Base-by-base conservation (phyloP, 2,888 invertebrate genomes). In the Diaprepes abbreviatus region DNA sequence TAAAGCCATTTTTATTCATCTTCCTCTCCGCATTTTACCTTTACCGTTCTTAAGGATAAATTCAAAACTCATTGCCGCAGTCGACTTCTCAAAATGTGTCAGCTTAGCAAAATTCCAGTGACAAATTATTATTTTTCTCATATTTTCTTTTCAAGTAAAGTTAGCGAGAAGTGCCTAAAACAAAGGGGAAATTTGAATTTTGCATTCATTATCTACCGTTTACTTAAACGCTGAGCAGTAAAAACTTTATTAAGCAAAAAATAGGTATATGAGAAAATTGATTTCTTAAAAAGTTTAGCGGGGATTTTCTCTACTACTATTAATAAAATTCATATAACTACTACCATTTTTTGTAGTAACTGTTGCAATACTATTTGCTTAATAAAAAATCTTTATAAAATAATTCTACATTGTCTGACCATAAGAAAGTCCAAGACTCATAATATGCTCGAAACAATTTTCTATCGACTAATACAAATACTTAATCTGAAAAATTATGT, bases 61-160 rank as follows among this genome's bases (percentile, higher is more conserved):
- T n/a, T n/a, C 16, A 40, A 40, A 40, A 16, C 17, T 16, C 5
- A 40, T 40, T 17, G 16, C 9, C 6, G 2, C 16, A 40, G n/a
- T 36, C 36, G n/a, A 6, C n/a, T 40, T 17, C 12, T 40, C 3
- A 17, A 40, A 17, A 17, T 40, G 9, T 16, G 17, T 40, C 16
- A 17, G 9, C 7, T 17, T 40, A 40, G n/a, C 7, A 40, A 40
- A 40, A 17, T 40, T 16, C 16, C 16, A 17, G 40, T 40, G 40
- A 40, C 40, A 40, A 40, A 40, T 40, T 40, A 40, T 40, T 40
- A 40, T 40, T 40, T 40, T 40, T 17, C 40, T 40, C 40, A 40
- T 40, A 40, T 40, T 7, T 40, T 40, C 4, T 7, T n/a, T n/a
- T 5, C 9, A 7, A 16, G 7, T 17, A 40, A 40, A n/a, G 6